Conservation (phyloP, 2,113 vertebrate species). For the Epinephelus lanceolatus region DNA sequence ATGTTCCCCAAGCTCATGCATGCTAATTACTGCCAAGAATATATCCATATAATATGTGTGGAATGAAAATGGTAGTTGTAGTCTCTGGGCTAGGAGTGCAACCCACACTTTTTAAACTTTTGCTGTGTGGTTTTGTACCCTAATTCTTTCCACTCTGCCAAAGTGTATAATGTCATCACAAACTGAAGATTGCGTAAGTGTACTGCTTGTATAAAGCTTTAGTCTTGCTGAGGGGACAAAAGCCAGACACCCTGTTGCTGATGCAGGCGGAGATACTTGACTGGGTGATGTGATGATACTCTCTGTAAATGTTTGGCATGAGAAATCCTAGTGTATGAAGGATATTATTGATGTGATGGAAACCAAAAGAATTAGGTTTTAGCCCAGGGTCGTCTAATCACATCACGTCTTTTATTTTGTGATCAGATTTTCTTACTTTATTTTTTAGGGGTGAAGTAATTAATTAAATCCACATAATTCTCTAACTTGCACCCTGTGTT, state of each 20-base stretch:
- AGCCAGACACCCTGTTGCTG: background rate
- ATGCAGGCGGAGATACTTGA: background rate
- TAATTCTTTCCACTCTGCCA: background rate
- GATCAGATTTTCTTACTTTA: background rate
- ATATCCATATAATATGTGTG: background rate
- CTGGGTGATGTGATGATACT: background rate
- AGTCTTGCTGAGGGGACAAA: background rate
- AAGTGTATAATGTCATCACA: constrained; percentile 3
- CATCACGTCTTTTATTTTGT: background rate
- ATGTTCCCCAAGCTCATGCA: background rate
- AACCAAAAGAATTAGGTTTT: background rate
- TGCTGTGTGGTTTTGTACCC: background rate
- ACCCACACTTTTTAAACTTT: background rate
- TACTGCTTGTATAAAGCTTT: background rate
- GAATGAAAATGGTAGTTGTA: background rate
- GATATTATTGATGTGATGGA: background rate
- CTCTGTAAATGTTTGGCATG: background rate
- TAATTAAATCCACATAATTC: background rate
- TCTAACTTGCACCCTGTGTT: constrained; percentile 6
- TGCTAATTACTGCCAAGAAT: background rate
- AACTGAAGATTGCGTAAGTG: background rate
- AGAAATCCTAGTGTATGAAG: background rate
- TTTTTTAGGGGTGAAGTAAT: background rate
- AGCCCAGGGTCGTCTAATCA: background rate
- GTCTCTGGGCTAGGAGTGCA: background rate